Evolutionary conservation across 1,140 invertebrate genomes (phyloP), one percentile per base, ranked within the genome.

Genomic region (Drosophila seguyi): DNA sequence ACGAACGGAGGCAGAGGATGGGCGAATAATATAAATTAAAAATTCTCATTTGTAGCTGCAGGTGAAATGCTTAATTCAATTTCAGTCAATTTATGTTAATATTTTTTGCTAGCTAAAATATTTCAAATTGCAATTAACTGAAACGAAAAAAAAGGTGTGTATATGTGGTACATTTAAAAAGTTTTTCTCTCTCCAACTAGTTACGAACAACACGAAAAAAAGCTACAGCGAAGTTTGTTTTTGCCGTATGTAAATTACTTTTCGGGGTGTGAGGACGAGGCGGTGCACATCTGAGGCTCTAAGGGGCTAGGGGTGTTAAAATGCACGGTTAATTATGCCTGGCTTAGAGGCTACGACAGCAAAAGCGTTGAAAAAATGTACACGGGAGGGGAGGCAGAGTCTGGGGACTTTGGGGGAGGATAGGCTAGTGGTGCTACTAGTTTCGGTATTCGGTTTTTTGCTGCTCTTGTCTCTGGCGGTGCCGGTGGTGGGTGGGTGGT

Each of bases 61-160:
- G 84, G 84, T 90, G 73, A 84, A 90, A 84, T 80, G 68, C 73
- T 74, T 80, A 80, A 81, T 88, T 87, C 61, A 76, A 79, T 71
- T 71, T 59, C 44, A 59, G 48, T 57, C 62, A 56, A 58, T 53
- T 58, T 55, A 50, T 71, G 48, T 50, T 67, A 29, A 25, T 60
- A 44, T 66, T 74, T 67, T 52, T 50, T 41, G 56, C 79, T 75
- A 59, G 36, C 48, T 55, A 68, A 48, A 76, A 76, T 73, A 71
- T 75, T 56, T 66, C 42, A 82, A 82, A 82, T 67, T 78, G 71
- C 62, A 87, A 75, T 74, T 69, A 77, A 88, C 75, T 56, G 67
- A 59, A 76, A 67, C 56, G 58, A 6, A 75, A 75, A 66, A 42
- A 14, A 16, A n/a, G n/a, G 34, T 52, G 38, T 50, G 48, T 63